Evolutionary conservation across 2,888 invertebrate genomes (phyloP).

Genomic region (Pheosia gnoma): DNA sequence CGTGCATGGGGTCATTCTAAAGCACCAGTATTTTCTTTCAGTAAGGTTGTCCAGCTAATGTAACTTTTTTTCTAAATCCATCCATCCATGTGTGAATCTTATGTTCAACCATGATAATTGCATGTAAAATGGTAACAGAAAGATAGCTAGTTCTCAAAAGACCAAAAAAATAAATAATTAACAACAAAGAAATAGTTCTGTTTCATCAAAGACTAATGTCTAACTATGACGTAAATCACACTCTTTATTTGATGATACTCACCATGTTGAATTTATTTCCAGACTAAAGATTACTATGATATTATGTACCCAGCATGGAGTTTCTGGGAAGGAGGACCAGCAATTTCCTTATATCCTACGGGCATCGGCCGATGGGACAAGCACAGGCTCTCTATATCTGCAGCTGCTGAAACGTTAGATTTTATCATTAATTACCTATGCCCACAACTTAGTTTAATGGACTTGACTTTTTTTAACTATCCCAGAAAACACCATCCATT

Average conservation of each 20-base stretch:
- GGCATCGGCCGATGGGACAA: slow-evolving; percentile 98
- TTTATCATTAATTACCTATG: slow-evolving; percentile 3
- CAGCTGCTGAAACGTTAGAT: slow-evolving; percentile 82
- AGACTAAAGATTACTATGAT: slow-evolving; percentile 91
- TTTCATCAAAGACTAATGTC: too few relatives aligned
- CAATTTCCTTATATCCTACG: slow-evolving; percentile 95
- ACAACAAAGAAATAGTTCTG: too few relatives aligned
- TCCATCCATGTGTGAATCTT: too few relatives aligned
- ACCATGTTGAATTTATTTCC: slow-evolving; percentile 12
- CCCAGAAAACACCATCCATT: too few relatives aligned
- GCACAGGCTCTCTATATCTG: slow-evolving; percentile 88
- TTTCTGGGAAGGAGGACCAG: slow-evolving; percentile 99
- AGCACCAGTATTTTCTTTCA: slow-evolving; percentile 97
- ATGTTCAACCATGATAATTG: too few relatives aligned
- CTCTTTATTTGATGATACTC: neutral
- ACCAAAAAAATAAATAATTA: too few relatives aligned
- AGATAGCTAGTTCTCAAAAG: too few relatives aligned
- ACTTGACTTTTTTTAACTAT: too few relatives aligned
- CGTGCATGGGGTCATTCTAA: slow-evolving; percentile 82
- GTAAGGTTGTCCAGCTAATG: slow-evolving; percentile 86
- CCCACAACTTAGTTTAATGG: too few relatives aligned
- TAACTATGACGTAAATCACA: too few relatives aligned
- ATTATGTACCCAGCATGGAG: slow-evolving; percentile 99
- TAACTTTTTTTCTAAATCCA: neutral
- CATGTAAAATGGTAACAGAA: too few relatives aligned